Evolutionary conservation across 2,888 invertebrate species (phyloP).

Genomic region (Apomyelois bistriatella): DNA sequence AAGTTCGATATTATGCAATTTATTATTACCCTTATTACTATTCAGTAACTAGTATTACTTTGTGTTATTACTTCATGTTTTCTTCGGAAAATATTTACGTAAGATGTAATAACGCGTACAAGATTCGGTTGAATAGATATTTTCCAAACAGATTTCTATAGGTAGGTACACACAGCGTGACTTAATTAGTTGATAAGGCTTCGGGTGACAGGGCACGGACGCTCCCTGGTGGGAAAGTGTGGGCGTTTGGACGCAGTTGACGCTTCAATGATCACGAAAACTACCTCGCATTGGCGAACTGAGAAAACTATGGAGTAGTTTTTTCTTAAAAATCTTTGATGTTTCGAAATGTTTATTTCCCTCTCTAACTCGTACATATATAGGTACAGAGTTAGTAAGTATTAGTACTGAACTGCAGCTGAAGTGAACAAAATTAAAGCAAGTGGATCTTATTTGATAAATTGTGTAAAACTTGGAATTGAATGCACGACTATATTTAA

Average conservation of each 20-base stretch:
- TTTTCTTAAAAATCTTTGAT: background rate
- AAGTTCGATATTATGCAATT: too few relatives aligned
- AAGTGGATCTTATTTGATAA: too few relatives aligned
- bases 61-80: background rate
- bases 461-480: too few relatives aligned
- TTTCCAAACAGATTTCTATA: slow-evolving; percentile 26
- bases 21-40: too few relatives aligned
- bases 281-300: slow-evolving; percentile 40
- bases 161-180: slow-evolving; percentile 24
- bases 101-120: too few relatives aligned
- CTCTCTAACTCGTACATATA: too few relatives aligned
- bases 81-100: background rate
- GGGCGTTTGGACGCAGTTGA: slow-evolving; percentile 63
- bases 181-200: slow-evolving; percentile 57
- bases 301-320: slow-evolving; percentile 33
- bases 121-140: slow-evolving; percentile 9
- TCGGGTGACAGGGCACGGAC: slow-evolving; percentile 47
- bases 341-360: too few relatives aligned
- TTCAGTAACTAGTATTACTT: too few relatives aligned
- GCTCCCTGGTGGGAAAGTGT: slow-evolving; percentile 63
- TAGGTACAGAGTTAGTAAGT: too few relatives aligned
- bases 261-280: slow-evolving; percentile 71
- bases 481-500: too few relatives aligned
- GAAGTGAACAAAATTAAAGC: too few relatives aligned
- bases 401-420: too few relatives aligned